Evolutionary conservation across 2,113 vertebrate species (phyloP).

Genomic region (Laticauda colubrina): DNA sequence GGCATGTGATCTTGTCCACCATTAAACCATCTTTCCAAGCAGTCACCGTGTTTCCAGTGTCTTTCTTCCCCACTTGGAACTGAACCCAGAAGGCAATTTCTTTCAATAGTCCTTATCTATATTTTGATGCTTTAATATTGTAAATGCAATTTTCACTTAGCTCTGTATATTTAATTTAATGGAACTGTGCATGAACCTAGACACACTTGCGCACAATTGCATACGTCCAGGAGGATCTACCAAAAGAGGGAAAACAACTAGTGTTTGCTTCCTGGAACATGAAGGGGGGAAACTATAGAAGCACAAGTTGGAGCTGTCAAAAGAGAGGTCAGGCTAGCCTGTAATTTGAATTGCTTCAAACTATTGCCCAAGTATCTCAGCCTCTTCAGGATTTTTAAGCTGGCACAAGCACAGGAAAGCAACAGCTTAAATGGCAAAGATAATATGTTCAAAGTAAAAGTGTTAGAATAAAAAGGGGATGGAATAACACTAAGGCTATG

Average conservation of each 20-base stretch:
- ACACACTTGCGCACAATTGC: not conserved
- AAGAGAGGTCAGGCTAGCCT: not conserved
- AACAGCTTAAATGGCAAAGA: not conserved
- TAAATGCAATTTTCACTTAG: no score
- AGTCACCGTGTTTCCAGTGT: no score
- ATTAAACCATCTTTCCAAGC: no score
- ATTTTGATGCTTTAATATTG: no score
- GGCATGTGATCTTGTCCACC: no score
- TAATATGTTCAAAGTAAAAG: not conserved
- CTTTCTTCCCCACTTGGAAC: no score
- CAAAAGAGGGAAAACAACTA: not conserved
- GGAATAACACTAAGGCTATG: not conserved
- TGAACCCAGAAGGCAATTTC: no score
- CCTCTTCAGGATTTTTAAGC: not conserved
- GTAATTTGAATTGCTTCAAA: not conserved
- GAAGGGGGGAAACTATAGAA: not conserved
- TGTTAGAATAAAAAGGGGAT: not conserved
- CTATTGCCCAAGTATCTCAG: not conserved
- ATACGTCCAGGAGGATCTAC: not conserved
- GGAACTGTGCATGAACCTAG: not conserved
- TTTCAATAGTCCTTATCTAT: no score
- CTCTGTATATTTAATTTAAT: no score
- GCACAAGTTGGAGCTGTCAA: not conserved
- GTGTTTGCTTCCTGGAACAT: not conserved
- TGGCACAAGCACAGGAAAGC: not conserved